A percentile compares a stretch with the other conserved stretches of the same genome.
phyloP scores from a whole-genome alignment of 2,113 vertebrate species.

The Pampusana beccarii region DNA sequence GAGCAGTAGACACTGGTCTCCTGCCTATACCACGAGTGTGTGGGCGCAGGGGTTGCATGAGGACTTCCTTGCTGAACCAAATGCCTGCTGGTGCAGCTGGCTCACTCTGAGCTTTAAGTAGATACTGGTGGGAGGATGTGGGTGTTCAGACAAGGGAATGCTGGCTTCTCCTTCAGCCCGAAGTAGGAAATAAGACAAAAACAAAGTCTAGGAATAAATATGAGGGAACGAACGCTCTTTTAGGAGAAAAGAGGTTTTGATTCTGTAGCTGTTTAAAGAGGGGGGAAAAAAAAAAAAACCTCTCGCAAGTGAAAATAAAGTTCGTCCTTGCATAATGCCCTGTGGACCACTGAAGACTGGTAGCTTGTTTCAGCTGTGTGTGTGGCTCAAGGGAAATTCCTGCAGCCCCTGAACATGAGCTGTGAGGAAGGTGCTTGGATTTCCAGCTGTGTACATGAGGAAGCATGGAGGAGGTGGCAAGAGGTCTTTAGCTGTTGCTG shows the following conservation, averaged over 20 bases:
- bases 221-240: background rate
- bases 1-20: background rate
- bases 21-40: background rate
- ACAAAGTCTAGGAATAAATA: conserved; percentile 43
- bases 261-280: background rate
- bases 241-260: background rate
- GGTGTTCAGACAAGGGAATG: conserved; percentile 44
- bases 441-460: background rate
- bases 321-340: background rate
- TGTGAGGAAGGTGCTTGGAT: background rate
- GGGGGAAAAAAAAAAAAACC: background rate
- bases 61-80: background rate
- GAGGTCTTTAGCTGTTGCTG: background rate
- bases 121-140: conserved; percentile 38
- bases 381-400: conserved; percentile 1
- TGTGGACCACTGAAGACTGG: background rate
- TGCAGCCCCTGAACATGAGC: background rate
- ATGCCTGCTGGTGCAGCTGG: conserved; percentile 31
- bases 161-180: conserved; percentile 25
- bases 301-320: background rate
- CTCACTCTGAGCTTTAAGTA: conserved; percentile 31
- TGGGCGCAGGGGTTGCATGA: background rate
- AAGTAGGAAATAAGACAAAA: conserved; percentile 34
- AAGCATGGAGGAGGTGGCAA: background rate
- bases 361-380: background rate